Evolutionary conservation across 2,888 invertebrate genomes (phyloP).

Genomic region (Harmothoe impar): DNA sequence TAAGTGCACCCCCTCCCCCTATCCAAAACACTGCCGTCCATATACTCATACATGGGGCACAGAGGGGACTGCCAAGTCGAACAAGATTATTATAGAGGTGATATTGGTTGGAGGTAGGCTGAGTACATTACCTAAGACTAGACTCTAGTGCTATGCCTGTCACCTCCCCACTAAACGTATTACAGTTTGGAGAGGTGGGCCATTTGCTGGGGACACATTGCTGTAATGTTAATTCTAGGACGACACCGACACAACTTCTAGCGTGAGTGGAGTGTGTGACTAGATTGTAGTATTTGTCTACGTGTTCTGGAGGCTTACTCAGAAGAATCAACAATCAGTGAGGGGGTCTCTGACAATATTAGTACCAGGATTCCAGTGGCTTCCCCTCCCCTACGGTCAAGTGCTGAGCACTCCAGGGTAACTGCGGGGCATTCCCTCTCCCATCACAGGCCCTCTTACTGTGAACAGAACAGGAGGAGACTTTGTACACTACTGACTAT

Average conservation of each 20-base stretch:
- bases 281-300: background rate
- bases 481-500: background rate
- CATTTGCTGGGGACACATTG: background rate
- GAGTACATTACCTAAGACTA: background rate
- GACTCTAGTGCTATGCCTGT: background rate
- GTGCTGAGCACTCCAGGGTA: background rate
- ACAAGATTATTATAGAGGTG: background rate
- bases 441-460: background rate
- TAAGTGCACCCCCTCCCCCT: background rate
- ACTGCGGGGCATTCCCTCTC: background rate
- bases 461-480: background rate
- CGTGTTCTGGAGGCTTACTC: background rate
- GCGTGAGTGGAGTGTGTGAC: background rate
- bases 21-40: background rate
- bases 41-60: background rate
- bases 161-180: constrained; percentile 9
- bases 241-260: background rate
- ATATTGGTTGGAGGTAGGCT: background rate
- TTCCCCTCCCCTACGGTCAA: background rate
- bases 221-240: background rate
- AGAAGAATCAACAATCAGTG: background rate
- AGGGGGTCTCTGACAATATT: background rate
- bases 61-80: background rate
- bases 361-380: background rate
- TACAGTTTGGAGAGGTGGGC: background rate